These are phyloP conservation scores for Ammospiza nelsoni DNA, from an alignment of 2,113 vertebrate genomes.

Conservation along the genomic window DNA sequence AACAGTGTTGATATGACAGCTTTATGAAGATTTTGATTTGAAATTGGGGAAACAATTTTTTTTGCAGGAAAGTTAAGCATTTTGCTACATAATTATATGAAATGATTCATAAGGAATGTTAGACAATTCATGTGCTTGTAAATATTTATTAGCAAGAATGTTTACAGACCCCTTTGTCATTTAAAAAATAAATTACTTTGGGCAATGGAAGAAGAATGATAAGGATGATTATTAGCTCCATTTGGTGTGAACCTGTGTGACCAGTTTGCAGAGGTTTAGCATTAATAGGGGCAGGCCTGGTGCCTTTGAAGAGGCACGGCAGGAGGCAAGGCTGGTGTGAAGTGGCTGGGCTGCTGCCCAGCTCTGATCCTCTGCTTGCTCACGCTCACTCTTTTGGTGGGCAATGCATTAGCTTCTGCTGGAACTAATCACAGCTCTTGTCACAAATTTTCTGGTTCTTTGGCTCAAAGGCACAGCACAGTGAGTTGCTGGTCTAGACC, in stretches of 20 bases:
- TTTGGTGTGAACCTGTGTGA: background rate
- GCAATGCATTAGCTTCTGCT: background rate
- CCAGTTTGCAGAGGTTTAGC: background rate
- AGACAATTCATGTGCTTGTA: background rate
- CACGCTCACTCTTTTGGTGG: background rate
- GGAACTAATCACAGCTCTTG: background rate
- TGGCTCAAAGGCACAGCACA: background rate
- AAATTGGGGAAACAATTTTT: background rate
- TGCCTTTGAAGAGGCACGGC: background rate
- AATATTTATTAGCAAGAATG: background rate
- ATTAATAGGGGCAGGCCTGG: background rate
- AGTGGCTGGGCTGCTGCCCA: fast-evolving
- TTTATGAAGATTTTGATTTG: background rate
- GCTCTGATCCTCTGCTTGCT: background rate
- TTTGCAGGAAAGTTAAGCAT: background rate
- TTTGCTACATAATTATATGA: background rate
- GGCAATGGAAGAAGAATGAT: background rate
- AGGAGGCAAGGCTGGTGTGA: background rate
- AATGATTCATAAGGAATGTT: background rate
- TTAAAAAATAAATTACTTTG: background rate
- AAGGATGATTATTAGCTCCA: background rate
- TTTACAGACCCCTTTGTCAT: background rate
- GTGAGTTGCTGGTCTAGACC: background rate
- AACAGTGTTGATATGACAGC: background rate
- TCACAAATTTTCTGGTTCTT: background rate